A percentile compares a stretch with the other conserved stretches of the same genome.
phyloP scores from a whole-genome alignment of 2,888 invertebrate genomes.

The Lycaena phlaeas region DNA sequence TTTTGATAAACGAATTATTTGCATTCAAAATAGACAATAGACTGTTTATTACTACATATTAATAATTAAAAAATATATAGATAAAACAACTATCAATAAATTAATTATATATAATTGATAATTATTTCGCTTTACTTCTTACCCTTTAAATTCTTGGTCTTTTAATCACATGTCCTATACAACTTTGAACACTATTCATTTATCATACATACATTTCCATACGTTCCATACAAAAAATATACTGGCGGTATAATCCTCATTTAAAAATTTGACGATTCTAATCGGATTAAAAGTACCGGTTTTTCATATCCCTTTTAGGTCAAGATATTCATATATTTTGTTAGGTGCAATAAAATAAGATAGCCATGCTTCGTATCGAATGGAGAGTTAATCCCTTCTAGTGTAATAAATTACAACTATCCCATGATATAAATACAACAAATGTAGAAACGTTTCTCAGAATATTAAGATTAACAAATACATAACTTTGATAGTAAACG shows the following conservation, averaged over 20 bases:
- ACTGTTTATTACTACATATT: too few species aligned
- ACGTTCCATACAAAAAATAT: not conserved
- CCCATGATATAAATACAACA: not conserved
- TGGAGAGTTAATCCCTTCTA: slow-evolving; percentile 1
- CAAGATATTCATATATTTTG: slow-evolving; percentile 7
- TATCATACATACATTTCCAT: too few species aligned
- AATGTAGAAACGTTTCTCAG: not conserved
- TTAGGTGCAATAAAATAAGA: slow-evolving; percentile 6
- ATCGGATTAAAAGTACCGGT: slow-evolving; percentile 9
- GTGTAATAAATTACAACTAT: slow-evolving; percentile 5
- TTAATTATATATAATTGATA: too few species aligned
- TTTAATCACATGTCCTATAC: too few species aligned
- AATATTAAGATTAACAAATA: slow-evolving; percentile 5
- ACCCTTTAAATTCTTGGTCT: too few species aligned
- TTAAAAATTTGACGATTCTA: not conserved
- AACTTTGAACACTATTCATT: too few species aligned
- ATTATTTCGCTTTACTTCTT: too few species aligned
- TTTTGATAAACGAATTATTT: too few species aligned
- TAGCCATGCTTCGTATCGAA: slow-evolving; percentile 6
- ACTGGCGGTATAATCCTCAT: not conserved
- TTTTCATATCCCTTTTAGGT: not conserved
- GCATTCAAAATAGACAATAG: too few species aligned
- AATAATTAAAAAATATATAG: too few species aligned
- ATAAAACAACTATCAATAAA: too few species aligned
- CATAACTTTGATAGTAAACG: too few species aligned